Evolutionary conservation across 2,888 invertebrate genomes (phyloP), one percentile per base, ranked within the genome.

Genomic region (Malachius bipustulatus): DNA sequence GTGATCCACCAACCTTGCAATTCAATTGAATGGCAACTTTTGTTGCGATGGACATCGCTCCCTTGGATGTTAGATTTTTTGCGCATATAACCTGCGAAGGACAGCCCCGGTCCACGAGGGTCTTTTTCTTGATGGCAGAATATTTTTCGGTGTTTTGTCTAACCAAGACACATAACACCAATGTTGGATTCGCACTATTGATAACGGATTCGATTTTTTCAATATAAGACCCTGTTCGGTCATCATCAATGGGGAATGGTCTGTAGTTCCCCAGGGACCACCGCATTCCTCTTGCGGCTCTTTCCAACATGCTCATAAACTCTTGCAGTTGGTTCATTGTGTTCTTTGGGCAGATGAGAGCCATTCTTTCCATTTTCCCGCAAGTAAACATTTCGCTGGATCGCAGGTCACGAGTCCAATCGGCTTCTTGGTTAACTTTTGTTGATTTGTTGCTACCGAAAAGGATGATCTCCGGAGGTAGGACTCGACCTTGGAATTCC

Each of bases 1-100:
- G 85, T 0, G 83, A 79, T 0, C 93, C 94, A 11, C 93, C 91
- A 16, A 94, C 60, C 65, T 96, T 97, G 50, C 89, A 88, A 56
- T 87, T 88, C 47, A 97, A 73, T 56, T 97, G 96, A 10, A 96
- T 83, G 0, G 83, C 85, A 0, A 96, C 48, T 65, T n/a, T n/a
- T n/a, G n/a, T n/a, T n/a, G n/a, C n/a, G n/a, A n/a, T n/a, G n/a
- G n/a, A n/a, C n/a, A n/a, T n/a, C n/a, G n/a, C n/a, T n/a, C n/a
- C n/a, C n/a, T n/a, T n/a, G n/a, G n/a, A n/a, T n/a, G n/a, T n/a
- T 96, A 96, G 0, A 90, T 89, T n/a, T n/a, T n/a, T n/a, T n/a
- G n/a, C n/a, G n/a, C n/a, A n/a, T n/a, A n/a, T n/a, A n/a, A 75
- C 70, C 51, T 84, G 83, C 0, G 77, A 75, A 0, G 81, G 77